Conservation (phyloP, 1,140 invertebrate species). For the Caerostris extrusa region DNA sequence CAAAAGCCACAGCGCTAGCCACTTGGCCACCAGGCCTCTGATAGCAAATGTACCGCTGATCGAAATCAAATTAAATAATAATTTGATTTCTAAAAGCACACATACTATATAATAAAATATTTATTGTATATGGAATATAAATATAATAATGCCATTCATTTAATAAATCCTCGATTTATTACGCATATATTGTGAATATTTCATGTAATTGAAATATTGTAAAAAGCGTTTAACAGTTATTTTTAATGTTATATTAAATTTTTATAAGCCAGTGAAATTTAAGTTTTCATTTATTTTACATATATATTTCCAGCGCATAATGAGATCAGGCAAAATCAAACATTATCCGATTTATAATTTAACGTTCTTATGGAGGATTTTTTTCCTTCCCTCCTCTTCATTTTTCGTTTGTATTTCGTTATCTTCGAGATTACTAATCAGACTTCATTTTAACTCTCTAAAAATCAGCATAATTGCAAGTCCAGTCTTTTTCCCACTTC, state of each 20-base stretch:
- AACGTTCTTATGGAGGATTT: conserved; percentile 16
- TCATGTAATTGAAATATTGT: no score
- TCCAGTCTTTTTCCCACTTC: conserved; percentile 39
- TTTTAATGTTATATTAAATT: not conserved
- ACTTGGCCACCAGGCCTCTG: no score
- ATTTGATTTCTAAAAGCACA: no score
- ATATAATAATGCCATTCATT: no score
- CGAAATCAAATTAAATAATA: no score
- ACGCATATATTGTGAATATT: no score
- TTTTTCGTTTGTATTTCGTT: conserved; percentile 73
- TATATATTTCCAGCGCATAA: conserved; percentile 32
- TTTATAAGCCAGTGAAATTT: not conserved
- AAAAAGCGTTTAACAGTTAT: not conserved
- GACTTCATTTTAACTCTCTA: conserved; percentile 73
- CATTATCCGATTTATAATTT: conserved; percentile 74
- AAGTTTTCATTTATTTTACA: conserved; percentile 50
- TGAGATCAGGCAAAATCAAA: conserved; percentile 66
- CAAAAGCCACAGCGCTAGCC: no score
- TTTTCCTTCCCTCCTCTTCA: not conserved
- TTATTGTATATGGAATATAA: no score
- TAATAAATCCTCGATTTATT: no score
- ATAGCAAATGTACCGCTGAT: no score
- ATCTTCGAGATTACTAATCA: conserved; percentile 74
- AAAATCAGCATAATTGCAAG: conserved; percentile 76
- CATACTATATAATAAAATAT: no score